These are phyloP conservation scores for Phainopepla nitens DNA, from an alignment of 2,113 vertebrate species.

Conservation along the genomic window DNA sequence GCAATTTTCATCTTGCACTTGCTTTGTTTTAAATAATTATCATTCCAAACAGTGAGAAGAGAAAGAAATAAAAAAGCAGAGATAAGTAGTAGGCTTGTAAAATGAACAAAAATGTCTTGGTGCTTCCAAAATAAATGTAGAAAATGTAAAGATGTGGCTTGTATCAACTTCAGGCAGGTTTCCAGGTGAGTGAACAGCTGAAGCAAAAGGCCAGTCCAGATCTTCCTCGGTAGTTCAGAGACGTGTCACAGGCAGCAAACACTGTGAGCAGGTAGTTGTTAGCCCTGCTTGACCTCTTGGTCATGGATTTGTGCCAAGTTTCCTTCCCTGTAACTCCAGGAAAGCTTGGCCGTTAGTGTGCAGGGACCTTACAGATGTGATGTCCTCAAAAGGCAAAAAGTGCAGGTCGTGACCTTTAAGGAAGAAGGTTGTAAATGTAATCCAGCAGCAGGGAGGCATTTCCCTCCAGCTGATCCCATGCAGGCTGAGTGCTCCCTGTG, in stretches of 20 bases:
- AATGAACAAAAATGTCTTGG: not conserved
- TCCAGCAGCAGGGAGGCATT: not conserved
- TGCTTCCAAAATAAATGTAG: not conserved
- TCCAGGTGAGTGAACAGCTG: not conserved
- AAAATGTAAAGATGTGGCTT: not conserved
- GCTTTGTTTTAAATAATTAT: not conserved
- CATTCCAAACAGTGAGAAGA: not conserved
- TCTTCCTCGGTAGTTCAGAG: not conserved
- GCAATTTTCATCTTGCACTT: not conserved
- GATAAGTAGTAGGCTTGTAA: not conserved
- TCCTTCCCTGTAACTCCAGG: not conserved
- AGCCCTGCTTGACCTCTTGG: not conserved
- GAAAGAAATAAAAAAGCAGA: not conserved
- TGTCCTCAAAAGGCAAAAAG: not conserved
- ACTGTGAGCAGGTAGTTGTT: not conserved
- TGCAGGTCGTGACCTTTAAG: not conserved
- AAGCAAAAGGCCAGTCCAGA: not conserved
- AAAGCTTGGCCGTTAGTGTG: not conserved
- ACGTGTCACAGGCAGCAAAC: rapidly evolving
- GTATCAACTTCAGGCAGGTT: not conserved
- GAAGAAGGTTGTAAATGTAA: not conserved
- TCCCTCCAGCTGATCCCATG: not conserved
- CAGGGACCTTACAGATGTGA: not conserved
- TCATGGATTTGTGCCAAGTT: not conserved
- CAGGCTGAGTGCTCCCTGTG: not conserved